Evolutionary conservation across 2,797 vertebrate genomes (phyloP), one percentile per base, ranked within the genome.

Genomic region (Gephyroberyx darwinii): DNA sequence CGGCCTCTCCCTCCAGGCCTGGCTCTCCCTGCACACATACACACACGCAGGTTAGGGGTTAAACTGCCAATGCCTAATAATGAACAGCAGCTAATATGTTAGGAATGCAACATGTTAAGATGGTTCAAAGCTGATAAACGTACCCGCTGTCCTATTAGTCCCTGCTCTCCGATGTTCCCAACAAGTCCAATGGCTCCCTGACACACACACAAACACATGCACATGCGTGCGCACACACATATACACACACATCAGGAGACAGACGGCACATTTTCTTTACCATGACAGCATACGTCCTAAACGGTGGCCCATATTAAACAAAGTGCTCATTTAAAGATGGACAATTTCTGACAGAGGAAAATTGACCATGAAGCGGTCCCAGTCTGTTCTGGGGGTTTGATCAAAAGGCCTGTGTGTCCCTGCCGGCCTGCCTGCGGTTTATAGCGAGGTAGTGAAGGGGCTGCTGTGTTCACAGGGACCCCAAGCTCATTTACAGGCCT

Each of bases 1-100:
- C 97, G 5, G 89, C 89, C 87, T 98, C 97, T 68, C 97, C 97
- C 84, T 98, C 97, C 10, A 98, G 88, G 59, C 98, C 98, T 0
- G 94, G 80, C 41, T 97, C 96, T 71, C 98, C 98, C 98, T 99
- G 86, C 30, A 86, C 26, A 51, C 47, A 37, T 16, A 50, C 53
- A 59, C 31, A 30, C 10, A 53, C 9, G 19, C 9, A 31, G 6
- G 20, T 61, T 9, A 30, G 33, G 54, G 12, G 33, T 17, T 20
- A 5, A 2, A 2, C 5, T 53, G 13, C 61, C 31, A 69, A 60
- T 58, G 8, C 70, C 17, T 43, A 8, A 19, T 16, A 70, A 58
- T 50, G 5, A 77, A 62, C 17, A 51, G 31, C 17, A 54, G 31
- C 3, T 43, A 10, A 59, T 0, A 10, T 68, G 5, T 50, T 53